Evolutionary conservation across 2,888 invertebrate species (phyloP).

Genomic region (Dioctria linearis): DNA sequence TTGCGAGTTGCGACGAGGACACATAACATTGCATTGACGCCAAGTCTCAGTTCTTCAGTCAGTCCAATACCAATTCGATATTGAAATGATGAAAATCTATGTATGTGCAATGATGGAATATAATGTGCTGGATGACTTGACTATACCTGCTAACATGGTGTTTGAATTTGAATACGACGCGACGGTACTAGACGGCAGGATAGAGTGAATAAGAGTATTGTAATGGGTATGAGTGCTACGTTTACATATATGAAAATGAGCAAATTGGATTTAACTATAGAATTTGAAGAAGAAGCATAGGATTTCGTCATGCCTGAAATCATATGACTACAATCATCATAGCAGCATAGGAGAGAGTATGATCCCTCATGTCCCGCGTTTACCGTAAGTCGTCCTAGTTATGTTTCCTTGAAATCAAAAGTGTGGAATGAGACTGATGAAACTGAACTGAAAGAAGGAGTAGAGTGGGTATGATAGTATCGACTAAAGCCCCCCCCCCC

Average conservation of each 20-base stretch:
- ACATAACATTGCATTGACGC: constrained; percentile 35
- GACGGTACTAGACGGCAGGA: not conserved
- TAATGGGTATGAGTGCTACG: constrained; percentile 36
- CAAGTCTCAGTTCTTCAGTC: not conserved
- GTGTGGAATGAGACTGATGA: not conserved
- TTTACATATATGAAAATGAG: constrained; percentile 11
- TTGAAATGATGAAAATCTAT: constrained; percentile 21
- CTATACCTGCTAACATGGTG: not conserved
- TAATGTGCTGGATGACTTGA: not conserved
- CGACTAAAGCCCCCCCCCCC: not conserved
- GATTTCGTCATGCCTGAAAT: not conserved
- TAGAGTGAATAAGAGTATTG: not conserved
- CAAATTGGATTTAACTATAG: constrained; percentile 12
- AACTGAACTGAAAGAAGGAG: not conserved
- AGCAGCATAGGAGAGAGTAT: not conserved
- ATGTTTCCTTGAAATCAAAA: constrained; percentile 10
- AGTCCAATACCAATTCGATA: not conserved
- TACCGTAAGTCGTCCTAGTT: not conserved
- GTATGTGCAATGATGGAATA: not conserved
- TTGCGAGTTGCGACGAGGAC: constrained; percentile 47
- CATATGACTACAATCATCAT: no score
- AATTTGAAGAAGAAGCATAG: not conserved
- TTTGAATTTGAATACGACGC: not conserved
- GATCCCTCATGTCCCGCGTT: not conserved
- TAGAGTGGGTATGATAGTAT: not conserved